Evolutionary conservation across 2,888 invertebrate species (phyloP), one percentile per base, ranked within the genome.

Genomic region (Epinotia ramella): DNA sequence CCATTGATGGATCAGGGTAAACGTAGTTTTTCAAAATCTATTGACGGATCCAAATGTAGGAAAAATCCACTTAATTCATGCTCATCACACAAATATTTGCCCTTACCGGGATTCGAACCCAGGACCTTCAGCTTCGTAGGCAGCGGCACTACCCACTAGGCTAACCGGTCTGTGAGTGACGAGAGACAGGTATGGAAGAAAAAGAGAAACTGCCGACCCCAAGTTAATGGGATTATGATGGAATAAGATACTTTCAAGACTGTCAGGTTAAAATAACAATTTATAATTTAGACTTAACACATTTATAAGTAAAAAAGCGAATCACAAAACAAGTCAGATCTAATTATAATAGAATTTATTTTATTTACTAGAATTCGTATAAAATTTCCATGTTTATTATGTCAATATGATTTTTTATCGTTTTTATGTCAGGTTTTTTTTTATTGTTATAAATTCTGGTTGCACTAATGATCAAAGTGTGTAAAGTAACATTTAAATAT

Each of bases 301-400:
- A 33, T 60, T 69, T 65, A 75, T 70, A 75, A 66, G 49, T 75
- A 70, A 53, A 75, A 66, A 75, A 75, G 75, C 70, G 65, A 75
- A 75, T 75, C 28, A 75, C 73, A 66, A 70, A 75, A 70, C 70
- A 66, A 75, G 66, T 75, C 75, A 75, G 75, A 70, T 75, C 75
- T 70, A 75, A 70, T 66, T 66, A 60, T 77, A 79, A 81, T 81
- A 80, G 78, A 80, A 81, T 77, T 81, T 80, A 79, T 80, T 79
- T 64, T 63, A 72, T 75, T 64, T 46, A 20, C 73, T 77, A 74
- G 13, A 69, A 73, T 60, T 70, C 70, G 65, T 75, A 75, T 70
- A 60, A 75, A 69, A 70, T 59, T 64, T 75, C 18, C 33, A 59
- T 60, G 44, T 73, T 76, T 71, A 20, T 76, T 33, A 57, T 72